Evolutionary conservation across 2,888 invertebrate genomes (phyloP), one percentile per base, ranked within the genome.

Genomic region (Rhagophthalmus giganteus): DNA sequence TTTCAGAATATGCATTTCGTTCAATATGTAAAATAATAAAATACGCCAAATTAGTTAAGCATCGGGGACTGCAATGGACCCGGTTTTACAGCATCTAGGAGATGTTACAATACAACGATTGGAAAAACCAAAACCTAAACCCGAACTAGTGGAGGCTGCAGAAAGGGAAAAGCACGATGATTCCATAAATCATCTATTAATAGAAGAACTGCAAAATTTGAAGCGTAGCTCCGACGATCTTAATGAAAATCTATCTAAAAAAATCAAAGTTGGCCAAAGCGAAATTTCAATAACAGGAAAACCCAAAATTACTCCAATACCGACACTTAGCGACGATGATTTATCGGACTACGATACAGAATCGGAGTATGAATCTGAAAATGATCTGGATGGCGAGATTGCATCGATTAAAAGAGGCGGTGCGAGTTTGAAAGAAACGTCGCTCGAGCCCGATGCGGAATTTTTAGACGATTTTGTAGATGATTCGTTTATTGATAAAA

Each of bases 21-120:
- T 16, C 7, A 13, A 33, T 7, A n/a, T n/a, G n/a, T n/a, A n/a
- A n/a, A n/a, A n/a, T n/a, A n/a, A n/a, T n/a, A n/a, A n/a, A n/a
- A n/a, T n/a, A n/a, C n/a, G n/a, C n/a, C n/a, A n/a, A n/a, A n/a
- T n/a, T n/a, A n/a, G n/a, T n/a, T n/a, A n/a, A n/a, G n/a, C n/a
- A n/a, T n/a, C n/a, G n/a, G n/a, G n/a, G n/a, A 30, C 2, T 16
- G 9, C n/a, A 38, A 77, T 81, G 77, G 79, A 81, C 68, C 79
- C 78, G 55, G 78, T 79, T 64, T 69, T 82, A 51, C 79, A 79
- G 60, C 74, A 79, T 62, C 78, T 81, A 55, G 81, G 81, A 62
- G 81, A 81, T 76, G 81, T 81, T 64, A 82, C 80, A 30, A 81
- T 82, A 62, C 81, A 82, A 67, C 73, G 80, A 54, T 67, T 73